Conservation (phyloP, 2,888 invertebrate genomes). For the Gastrophysa polygoni region DNA sequence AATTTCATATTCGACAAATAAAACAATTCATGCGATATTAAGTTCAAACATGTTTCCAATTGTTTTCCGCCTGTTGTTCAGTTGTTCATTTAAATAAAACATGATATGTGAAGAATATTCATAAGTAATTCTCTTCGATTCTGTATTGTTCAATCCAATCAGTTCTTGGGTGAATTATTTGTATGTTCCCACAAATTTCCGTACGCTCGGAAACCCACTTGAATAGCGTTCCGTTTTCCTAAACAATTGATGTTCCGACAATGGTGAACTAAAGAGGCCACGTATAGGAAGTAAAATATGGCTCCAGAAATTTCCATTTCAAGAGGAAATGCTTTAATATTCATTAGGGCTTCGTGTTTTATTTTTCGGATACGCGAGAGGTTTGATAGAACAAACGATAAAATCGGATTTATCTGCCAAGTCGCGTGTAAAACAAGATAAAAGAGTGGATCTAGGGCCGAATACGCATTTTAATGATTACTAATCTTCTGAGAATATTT, state of each 20-base stretch:
- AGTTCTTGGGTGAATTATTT: no score
- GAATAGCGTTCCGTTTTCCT: not conserved
- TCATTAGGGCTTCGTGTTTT: slow-evolving; percentile 27
- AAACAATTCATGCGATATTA: no score
- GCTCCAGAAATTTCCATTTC: slow-evolving; percentile 31
- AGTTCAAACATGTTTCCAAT: no score
- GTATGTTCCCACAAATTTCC: no score
- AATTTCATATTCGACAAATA: no score
- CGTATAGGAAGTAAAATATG: slow-evolving; percentile 27
- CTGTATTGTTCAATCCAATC: no score
- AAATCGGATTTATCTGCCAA: not conserved
- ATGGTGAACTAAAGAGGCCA: slow-evolving; percentile 12
- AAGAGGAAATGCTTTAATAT: slow-evolving; percentile 27
- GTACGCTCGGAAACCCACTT: no score
- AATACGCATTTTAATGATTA: not conserved
- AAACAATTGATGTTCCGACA: slow-evolving; percentile 7
- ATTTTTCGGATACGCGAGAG: slow-evolving; percentile 17
- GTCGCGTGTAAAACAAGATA: not conserved
- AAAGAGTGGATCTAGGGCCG: not conserved
- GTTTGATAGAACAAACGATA: not conserved
- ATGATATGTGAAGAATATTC: no score
- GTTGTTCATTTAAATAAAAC: no score
- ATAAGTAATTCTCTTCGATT: no score
- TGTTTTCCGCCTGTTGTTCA: no score
- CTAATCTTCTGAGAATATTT: not conserved